Evolutionary conservation across 2,113 vertebrate genomes (phyloP).

Genomic region (Nansenia antarctica): DNA sequence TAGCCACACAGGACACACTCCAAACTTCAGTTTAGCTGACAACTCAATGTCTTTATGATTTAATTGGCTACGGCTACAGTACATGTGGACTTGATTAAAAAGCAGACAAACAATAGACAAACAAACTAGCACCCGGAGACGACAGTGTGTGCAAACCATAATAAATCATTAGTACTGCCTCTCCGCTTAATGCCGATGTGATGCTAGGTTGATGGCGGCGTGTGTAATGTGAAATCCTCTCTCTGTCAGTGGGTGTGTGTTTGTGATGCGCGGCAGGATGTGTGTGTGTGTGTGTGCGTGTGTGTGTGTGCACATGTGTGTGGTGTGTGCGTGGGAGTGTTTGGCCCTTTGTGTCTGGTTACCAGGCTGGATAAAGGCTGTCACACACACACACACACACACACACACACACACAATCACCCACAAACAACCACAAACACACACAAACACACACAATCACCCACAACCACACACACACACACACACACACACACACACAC

Average conservation of each 20-base stretch:
- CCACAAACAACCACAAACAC: not conserved
- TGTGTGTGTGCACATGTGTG: not conserved
- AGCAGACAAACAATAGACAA: not conserved
- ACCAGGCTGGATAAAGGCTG: slow-evolving; percentile 32
- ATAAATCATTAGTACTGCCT: not conserved
- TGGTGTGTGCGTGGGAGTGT: not conserved
- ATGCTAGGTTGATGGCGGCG: not conserved
- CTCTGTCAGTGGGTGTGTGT: not conserved
- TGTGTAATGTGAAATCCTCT: not conserved
- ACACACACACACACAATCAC: slow-evolving; percentile 31
- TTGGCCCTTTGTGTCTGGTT: slow-evolving; percentile 35
- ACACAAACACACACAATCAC: slow-evolving; percentile 29
- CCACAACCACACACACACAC: slow-evolving; percentile 20
- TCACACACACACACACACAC: slow-evolving; percentile 22
- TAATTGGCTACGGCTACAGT: not conserved
- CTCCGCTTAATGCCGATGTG: not conserved
- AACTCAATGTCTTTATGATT: not conserved
- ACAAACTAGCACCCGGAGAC: too few relatives aligned
- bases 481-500: slow-evolving; percentile 7
- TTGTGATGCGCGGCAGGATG: not conserved
- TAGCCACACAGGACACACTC: too few relatives aligned
- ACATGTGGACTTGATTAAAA: not conserved
- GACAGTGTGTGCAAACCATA: not conserved
- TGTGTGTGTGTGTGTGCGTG: not conserved
- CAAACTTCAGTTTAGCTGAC: not conserved